A percentile compares a stretch with the other conserved stretches of the same genome.
Evolutionary conservation across 2,888 invertebrate species (phyloP).

Genomic region (Ctenicera cuprea): DNA sequence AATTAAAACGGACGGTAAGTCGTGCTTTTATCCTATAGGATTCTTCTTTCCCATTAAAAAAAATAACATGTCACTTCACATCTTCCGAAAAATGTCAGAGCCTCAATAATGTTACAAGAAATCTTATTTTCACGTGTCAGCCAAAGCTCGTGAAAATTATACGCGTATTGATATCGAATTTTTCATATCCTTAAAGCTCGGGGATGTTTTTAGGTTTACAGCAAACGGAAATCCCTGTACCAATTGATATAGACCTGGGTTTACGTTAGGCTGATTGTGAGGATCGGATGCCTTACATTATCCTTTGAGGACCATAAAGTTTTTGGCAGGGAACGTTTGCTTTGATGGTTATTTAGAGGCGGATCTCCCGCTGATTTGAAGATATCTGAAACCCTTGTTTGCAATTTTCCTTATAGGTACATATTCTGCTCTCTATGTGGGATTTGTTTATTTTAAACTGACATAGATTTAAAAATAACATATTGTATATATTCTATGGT

Average conservation of each 20-base stretch:
- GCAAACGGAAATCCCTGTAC: not conserved
- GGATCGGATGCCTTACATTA: not conserved
- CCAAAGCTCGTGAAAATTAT: not conserved
- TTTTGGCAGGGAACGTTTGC: not conserved
- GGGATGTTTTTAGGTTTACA: not conserved
- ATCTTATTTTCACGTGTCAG: not conserved
- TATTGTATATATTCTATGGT: no score
- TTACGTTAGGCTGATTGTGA: not conserved
- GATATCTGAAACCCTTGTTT: not conserved
- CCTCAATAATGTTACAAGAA: not conserved
- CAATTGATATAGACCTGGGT: conserved; percentile 5
- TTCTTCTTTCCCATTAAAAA: not conserved
- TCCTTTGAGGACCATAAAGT: conserved; percentile 5
- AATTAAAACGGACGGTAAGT: no score
- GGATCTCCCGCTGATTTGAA: conserved; percentile 2
- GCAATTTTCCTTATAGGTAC: not conserved
- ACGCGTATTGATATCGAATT: not conserved
- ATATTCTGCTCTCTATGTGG: not conserved
- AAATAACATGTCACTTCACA: not conserved
- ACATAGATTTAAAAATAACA: no score
- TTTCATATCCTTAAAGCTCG: conserved; percentile 2
- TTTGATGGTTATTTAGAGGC: conserved; percentile 4
- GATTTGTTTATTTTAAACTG: not conserved
- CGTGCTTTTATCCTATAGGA: not conserved
- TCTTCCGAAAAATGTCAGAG: not conserved